Conservation (phyloP, 2,888 invertebrate species). For the Drosophila engyochracea region DNA sequence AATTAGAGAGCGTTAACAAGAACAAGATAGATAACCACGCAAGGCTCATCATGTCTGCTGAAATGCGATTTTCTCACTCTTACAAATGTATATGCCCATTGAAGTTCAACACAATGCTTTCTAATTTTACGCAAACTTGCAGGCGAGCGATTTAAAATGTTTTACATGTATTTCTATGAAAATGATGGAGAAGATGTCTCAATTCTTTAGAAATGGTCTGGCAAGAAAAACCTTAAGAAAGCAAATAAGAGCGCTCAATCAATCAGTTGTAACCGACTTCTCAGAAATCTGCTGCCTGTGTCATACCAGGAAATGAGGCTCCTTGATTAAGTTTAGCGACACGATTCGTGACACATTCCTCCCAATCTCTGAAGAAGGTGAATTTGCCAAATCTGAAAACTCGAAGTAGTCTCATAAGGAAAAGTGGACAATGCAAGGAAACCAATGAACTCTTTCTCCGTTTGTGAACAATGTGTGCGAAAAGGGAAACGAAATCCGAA, state of each 20-base stretch:
- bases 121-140: conserved; percentile 76
- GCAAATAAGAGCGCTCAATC: conserved; percentile 9
- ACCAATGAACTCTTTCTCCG: not conserved
- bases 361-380: not conserved
- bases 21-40: not conserved
- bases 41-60: not conserved
- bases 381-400: not conserved
- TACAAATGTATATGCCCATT: conserved; percentile 49
- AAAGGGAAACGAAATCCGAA: conserved; percentile 32
- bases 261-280: not conserved
- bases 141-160: conserved; percentile 48
- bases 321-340: not conserved
- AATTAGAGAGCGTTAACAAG: not conserved
- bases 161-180: conserved; percentile 55
- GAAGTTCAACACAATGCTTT: conserved; percentile 70
- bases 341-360: not conserved
- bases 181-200: conserved; percentile 23
- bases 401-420: not conserved
- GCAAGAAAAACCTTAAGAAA: conserved; percentile 10
- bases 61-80: conserved; percentile 60
- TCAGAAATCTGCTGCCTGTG: not conserved
- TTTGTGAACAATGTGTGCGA: conserved; percentile 8
- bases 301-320: not conserved
- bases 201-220: conserved; percentile 46
- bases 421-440: not conserved